phyloP scores from a whole-genome alignment of 1,140 invertebrate species.

The Drosophila busckii region DNA sequence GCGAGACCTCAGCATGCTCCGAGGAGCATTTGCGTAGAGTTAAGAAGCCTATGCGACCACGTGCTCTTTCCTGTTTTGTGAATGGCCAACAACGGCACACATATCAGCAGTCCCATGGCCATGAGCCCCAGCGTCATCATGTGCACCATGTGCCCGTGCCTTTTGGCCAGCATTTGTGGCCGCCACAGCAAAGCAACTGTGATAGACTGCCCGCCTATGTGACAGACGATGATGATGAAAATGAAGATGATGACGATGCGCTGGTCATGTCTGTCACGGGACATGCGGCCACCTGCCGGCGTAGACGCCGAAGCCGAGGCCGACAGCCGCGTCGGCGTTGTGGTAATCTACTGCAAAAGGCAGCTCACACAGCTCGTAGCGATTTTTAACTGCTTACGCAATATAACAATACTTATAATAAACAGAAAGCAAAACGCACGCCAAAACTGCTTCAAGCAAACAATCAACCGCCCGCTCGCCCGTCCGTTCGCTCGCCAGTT shows the following conservation, averaged over 20 bases:
- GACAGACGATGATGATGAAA: conserved; percentile 30
- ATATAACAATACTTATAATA: too few relatives aligned
- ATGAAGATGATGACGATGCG: conserved; percentile 46
- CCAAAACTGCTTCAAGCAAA: too few relatives aligned
- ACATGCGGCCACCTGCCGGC: conserved; percentile 27
- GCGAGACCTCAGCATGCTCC: conserved; percentile 31
- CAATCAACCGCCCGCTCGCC: conserved; percentile 17
- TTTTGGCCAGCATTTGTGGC: conserved; percentile 50
- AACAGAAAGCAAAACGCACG: conserved; percentile 47
- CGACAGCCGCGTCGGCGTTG: conserved; percentile 42
- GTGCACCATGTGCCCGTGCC: conserved; percentile 60
- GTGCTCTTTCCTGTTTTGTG: conserved; percentile 67
- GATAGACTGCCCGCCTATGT: conserved; percentile 60
- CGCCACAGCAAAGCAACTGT: conserved; percentile 62
- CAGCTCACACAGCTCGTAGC: conserved; percentile 17
- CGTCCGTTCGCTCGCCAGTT: conserved; percentile 21
- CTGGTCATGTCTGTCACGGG: conserved; percentile 19
- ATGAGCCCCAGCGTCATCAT: conserved; percentile 25
- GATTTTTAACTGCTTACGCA: conserved; percentile 48
- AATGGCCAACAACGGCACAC: conserved; percentile 46
- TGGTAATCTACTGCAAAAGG: conserved; percentile 54
- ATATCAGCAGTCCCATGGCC: conserved; percentile 32
- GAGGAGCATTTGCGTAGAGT: conserved; percentile 3
- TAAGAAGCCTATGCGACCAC: conserved; percentile 10
- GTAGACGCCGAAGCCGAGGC: conserved; percentile 28